phyloP scores from a whole-genome alignment of 2,888 invertebrate species.

The Phasia obesa region DNA sequence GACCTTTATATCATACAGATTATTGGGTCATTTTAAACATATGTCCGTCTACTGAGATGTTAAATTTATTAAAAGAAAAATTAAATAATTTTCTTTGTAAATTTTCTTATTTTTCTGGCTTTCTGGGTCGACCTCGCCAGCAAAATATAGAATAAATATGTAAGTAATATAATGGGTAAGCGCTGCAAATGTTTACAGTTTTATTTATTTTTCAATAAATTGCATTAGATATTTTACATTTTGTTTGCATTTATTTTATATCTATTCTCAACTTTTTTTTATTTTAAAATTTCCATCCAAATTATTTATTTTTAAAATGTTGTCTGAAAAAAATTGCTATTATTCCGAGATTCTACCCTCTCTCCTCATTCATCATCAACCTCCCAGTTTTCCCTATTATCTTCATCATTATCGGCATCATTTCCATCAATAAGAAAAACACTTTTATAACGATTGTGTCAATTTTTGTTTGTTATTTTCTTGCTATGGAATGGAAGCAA shows the following conservation, averaged over 20 bases:
- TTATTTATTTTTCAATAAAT: constrained; percentile 45
- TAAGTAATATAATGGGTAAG: neutral
- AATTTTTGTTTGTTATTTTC: constrained; percentile 33
- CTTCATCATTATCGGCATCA: constrained; percentile 32
- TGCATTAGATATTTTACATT: constrained; percentile 46
- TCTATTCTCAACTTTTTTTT: neutral
- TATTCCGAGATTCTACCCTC: neutral
- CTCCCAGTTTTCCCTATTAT: constrained; percentile 17
- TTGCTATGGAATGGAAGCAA: constrained; percentile 4
- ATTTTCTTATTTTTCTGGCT: too few species aligned
- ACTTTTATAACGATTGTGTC: constrained; percentile 45
- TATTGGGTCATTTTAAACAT: too few species aligned
- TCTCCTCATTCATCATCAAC: neutral
- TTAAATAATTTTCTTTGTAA: too few species aligned
- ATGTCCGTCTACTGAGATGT: too few species aligned
- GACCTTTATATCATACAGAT: too few species aligned
- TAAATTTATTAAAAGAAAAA: too few species aligned
- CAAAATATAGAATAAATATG: neutral
- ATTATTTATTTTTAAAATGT: constrained; percentile 11
- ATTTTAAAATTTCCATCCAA: neutral
- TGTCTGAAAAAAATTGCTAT: neutral
- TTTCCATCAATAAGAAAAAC: constrained; percentile 41
- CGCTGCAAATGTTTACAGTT: neutral
- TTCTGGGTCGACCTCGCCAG: neutral
- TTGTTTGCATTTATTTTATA: constrained; percentile 11